These are phyloP conservation scores for Hirudo medicinalis DNA, from an alignment of 1,140 invertebrate species.

Conservation along the genomic window DNA sequence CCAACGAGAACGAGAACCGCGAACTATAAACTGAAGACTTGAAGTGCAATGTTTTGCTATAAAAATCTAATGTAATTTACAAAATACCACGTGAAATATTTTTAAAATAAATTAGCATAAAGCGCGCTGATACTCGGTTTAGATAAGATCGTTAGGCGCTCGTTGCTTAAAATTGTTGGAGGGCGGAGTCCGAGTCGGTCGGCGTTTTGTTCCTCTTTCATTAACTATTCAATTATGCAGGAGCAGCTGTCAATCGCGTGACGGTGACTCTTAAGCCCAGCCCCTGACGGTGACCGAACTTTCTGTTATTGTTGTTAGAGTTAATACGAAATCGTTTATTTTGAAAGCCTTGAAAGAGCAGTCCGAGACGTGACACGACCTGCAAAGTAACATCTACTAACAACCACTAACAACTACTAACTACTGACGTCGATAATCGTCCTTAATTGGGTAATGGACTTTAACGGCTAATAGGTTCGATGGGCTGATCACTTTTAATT, in stretches of 20 bases:
- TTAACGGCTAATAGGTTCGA: too few relatives aligned
- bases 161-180: slow-evolving; percentile 1
- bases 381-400: too few relatives aligned
- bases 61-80: neutral
- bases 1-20: neutral
- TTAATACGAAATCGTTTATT: too few relatives aligned
- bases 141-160: neutral
- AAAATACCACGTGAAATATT: slow-evolving; percentile 1
- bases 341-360: too few relatives aligned
- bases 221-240: neutral
- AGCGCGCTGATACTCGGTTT: too few relatives aligned
- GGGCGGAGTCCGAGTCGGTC: neutral
- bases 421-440: too few relatives aligned
- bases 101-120: neutral
- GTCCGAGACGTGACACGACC: too few relatives aligned
- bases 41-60: neutral
- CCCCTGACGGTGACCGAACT: slow-evolving; percentile 2
- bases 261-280: neutral
- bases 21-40: neutral
- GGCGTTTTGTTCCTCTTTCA: neutral
- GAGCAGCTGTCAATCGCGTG: neutral
- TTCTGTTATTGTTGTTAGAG: too few relatives aligned
- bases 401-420: too few relatives aligned
- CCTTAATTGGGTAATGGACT: too few relatives aligned
- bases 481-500: too few relatives aligned